A percentile compares a stretch with the other conserved stretches of the same genome.
These are phyloP conservation scores for Volucella bombylans DNA, from an alignment of 2,888 invertebrate species.

Conservation along the genomic window DNA sequence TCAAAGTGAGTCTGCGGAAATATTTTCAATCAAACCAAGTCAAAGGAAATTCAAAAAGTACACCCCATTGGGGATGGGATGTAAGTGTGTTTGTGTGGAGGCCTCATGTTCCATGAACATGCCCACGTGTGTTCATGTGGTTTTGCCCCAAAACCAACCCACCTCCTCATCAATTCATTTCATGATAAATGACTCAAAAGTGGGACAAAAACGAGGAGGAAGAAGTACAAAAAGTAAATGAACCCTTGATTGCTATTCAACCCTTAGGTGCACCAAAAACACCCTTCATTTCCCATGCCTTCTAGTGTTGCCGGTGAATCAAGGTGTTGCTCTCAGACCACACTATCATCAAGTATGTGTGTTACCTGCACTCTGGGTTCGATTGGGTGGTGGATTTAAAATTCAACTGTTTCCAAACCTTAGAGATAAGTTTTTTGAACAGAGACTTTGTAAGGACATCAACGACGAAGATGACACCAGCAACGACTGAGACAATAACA, in stretches of 20 bases:
- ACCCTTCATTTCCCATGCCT: constrained; percentile 4
- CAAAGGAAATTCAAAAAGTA: constrained; percentile 54
- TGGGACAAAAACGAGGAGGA: constrained; percentile 49
- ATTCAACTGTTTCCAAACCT: constrained; percentile 66
- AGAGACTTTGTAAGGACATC: constrained; percentile 60
- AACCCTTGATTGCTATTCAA: constrained; percentile 66
- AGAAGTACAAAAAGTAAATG: constrained; percentile 37
- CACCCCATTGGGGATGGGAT: constrained; percentile 4
- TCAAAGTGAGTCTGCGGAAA: constrained; percentile 62
- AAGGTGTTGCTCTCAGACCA: constrained; percentile 59
- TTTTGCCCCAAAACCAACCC: constrained; percentile 15
- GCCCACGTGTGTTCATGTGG: constrained; percentile 44
- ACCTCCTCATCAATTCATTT: constrained; percentile 37
- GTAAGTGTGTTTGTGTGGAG: constrained; percentile 27
- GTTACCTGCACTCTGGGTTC: constrained; percentile 20
- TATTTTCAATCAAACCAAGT: constrained; percentile 66
- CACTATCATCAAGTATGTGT: constrained; percentile 14
- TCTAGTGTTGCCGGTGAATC: constrained; percentile 51
- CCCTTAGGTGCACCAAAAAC: constrained; percentile 65
- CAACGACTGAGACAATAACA: constrained; percentile 5
- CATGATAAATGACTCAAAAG: constrained; percentile 63
- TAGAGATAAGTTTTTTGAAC: constrained; percentile 62
- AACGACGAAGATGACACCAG: constrained; percentile 29
- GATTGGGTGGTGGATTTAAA: constrained; percentile 47
- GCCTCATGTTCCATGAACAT: constrained; percentile 18